Percentiles rank a stretch among this genome's conserved stretches.
phyloP scores from a whole-genome alignment of 2,888 invertebrate species.

The Sphaerophoria taeniata region DNA sequence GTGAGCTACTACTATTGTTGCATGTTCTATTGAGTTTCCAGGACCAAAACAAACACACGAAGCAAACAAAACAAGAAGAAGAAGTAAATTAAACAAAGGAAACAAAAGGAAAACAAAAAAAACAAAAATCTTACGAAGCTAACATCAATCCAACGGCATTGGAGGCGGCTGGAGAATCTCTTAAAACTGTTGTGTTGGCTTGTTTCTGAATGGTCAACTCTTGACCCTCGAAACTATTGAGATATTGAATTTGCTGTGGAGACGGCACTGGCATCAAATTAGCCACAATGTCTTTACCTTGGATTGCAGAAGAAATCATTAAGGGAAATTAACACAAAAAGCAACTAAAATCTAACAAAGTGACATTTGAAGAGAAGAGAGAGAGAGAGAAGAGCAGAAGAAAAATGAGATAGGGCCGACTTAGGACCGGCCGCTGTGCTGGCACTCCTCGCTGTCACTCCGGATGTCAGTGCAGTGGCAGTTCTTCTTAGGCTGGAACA shows the following conservation, averaged over 20 bases:
- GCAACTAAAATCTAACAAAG: too few species aligned
- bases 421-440: too few species aligned
- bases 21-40: slow-evolving; percentile 65
- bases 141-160: slow-evolving; percentile 62
- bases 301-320: slow-evolving; percentile 25
- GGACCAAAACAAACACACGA: slow-evolving; percentile 50
- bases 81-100: background rate
- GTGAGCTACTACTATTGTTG: slow-evolving; percentile 59
- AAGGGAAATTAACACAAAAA: background rate
- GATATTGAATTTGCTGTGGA: slow-evolving; percentile 97
- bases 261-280: slow-evolving; percentile 98
- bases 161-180: slow-evolving; percentile 48
- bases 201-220: slow-evolving; percentile 98
- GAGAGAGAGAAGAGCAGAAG: too few species aligned
- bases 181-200: slow-evolving; percentile 88
- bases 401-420: too few species aligned
- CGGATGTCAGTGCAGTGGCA: too few species aligned
- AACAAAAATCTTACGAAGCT: slow-evolving; percentile 81
- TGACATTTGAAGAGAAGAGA: too few species aligned
- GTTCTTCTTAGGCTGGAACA: too few species aligned
- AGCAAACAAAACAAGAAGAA: slow-evolving; percentile 47
- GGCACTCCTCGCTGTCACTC: too few species aligned
- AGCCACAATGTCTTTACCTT: slow-evolving; percentile 67
- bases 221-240: slow-evolving; percentile 97
- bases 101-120: slow-evolving; percentile 24